These are phyloP conservation scores for Byasa hedistus DNA, from an alignment of 2,888 invertebrate species.

Conservation along the genomic window DNA sequence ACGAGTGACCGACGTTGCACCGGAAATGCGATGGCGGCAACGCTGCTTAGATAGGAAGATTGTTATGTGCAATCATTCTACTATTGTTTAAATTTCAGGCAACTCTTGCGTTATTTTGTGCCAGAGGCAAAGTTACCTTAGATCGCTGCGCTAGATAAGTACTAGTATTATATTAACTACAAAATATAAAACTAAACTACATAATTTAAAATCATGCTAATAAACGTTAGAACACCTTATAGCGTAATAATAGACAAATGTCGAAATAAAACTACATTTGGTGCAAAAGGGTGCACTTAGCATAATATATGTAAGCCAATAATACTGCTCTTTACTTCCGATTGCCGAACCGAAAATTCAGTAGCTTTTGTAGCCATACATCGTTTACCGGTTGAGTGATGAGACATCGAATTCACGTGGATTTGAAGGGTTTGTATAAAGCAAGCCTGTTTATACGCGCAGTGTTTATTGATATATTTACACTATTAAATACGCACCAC, in stretches of 20 bases:
- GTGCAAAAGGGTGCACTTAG: neutral
- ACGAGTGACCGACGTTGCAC: too few species aligned
- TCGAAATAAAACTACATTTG: neutral
- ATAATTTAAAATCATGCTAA: too few species aligned
- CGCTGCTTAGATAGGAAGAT: too few species aligned
- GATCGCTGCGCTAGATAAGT: too few species aligned
- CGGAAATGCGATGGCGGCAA: too few species aligned
- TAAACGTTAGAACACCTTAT: too few species aligned
- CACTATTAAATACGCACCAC: neutral
- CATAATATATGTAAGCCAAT: neutral
- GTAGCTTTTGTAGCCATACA: neutral
- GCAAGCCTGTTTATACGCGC: neutral
- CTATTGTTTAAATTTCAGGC: too few species aligned
- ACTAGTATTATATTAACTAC: too few species aligned
- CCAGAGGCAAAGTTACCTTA: too few species aligned
- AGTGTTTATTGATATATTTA: neutral
- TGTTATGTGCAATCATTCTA: too few species aligned
- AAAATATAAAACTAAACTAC: too few species aligned
- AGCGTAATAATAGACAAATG: neutral
- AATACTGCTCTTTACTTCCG: neutral
- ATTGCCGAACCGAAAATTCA: neutral
- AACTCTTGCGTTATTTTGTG: too few species aligned
- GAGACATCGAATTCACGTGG: neutral
- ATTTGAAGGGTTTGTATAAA: neutral
- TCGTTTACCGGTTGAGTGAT: conserved; percentile 1